Evolutionary conservation across 2,888 invertebrate genomes (phyloP), one percentile per base, ranked within the genome.

Genomic region (Yponomeuta cagnagella): DNA sequence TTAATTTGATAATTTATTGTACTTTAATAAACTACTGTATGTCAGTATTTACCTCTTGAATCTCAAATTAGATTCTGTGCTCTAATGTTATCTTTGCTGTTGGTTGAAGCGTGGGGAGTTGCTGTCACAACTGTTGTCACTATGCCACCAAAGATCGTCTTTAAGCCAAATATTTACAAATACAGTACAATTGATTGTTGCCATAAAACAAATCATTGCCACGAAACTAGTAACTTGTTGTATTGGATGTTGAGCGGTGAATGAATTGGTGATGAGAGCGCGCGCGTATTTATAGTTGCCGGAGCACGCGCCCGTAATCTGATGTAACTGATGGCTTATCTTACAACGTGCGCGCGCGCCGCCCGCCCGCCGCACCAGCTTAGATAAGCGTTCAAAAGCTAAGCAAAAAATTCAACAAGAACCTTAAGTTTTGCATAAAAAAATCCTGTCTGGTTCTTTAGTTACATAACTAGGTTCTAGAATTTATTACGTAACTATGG

Each of bases 141-240:
- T 90, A 79, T 89, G 85, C 92, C 92, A 92, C 90, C 86, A 88
- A 86, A 89, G 90, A 86, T 88, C 88, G 87, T 86, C 83, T 79
- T 85, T 81, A 68, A 80, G 80, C 81, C 85, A 82, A 77, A 80
- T 83, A 80, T 82, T 84, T 78, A 83, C 82, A 78, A 80, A 80
- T 79, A 82, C 79, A 80, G 80, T 78, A 80, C 82, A 78, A 87
- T 86, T 79, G 89, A 89, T 88, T 89, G 80, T 78, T 83, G 77
- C 80, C 90, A 90, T 88, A 88, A 82, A 87, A 86, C 83, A 86
- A 87, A 89, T 84, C 92, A 92, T 91, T 90, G 88, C 91, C 89
- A 91, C 91, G 78, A 87, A 82, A 70, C 70, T 79, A 89, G 79
- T 83, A 85, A 83, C 79, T 58, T 84, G 83, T 81, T 86, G 79